Evolutionary conservation across 2,113 vertebrate species (phyloP), one percentile per base, ranked within the genome.

Genomic region (Apaloderma vittatum): DNA sequence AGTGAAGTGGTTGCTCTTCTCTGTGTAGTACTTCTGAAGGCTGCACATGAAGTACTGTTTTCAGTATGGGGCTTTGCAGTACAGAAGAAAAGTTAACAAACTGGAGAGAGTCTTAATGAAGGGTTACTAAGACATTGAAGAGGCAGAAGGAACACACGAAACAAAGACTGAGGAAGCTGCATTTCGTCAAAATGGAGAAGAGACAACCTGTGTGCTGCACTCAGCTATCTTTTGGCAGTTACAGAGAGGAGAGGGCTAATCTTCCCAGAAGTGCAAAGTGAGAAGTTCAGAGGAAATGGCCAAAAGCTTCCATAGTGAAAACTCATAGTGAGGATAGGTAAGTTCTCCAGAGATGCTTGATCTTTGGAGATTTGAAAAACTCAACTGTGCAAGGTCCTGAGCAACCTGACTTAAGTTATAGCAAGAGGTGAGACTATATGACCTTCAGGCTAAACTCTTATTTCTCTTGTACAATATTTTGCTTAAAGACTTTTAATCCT

Each of bases 1-100:
- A 51, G 1, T 0, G 9, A 85, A 81, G 9, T 0, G 2, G 14
- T 19, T 65, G 20, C 14, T 34, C 6, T 76, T 20, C 5, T n/a
- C 27, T 58, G 0, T 4, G 15, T 59, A 10, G 8, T 24, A 51
- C 9, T 55, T 81, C 34, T 51, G 32, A 78, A 78, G 14, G 20
- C 23, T 72, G 8, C 30, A 21, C 10, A 36, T 51, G 34, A 71
- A n/a, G 10, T 55, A 48, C 8, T 51, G 6, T 52, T 67, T 73
- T 32, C 48, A 55, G 22, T 59, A 43, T 65, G 14, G 12, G 2
- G 4, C 5, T 84, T 5, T 3, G 3, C 36, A 22, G 1, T 58
- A 15, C 11, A 58, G 9, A 4, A 68, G 13, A 76, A 65, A 48
- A 20, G 61, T 2, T 65, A 26, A 45, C 11, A 79, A 75, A 83